These are phyloP conservation scores for Limnephilus lunatus DNA, from an alignment of 2,888 invertebrate species.

Conservation along the genomic window DNA sequence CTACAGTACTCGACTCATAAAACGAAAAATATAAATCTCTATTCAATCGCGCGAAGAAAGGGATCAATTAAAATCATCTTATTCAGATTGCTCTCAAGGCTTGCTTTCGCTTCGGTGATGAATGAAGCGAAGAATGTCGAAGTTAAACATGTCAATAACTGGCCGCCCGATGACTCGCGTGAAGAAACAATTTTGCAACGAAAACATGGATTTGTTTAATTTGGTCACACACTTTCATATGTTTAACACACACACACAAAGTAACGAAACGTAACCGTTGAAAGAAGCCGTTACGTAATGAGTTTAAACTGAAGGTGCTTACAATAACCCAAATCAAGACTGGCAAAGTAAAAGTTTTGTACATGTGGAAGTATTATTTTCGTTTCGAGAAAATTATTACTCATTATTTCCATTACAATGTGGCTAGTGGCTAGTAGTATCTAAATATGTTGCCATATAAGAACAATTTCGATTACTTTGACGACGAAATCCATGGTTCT, in stretches of 20 bases:
- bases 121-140: background rate
- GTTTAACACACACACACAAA: slow-evolving; percentile 21
- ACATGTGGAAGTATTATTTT: slow-evolving; percentile 35
- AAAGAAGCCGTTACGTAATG: slow-evolving; percentile 44
- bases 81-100: background rate
- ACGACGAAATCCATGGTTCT: too few relatives aligned
- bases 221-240: slow-evolving; percentile 44
- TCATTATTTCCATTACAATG: slow-evolving; percentile 13
- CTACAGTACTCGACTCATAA: background rate
- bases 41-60: background rate
- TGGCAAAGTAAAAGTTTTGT: slow-evolving; percentile 49
- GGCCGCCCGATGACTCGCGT: slow-evolving; percentile 32
- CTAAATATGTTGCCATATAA: background rate
- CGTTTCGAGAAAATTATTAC: slow-evolving; percentile 24
- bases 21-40: background rate
- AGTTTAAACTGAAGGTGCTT: slow-evolving; percentile 47
- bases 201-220: slow-evolving; percentile 44
- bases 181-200: slow-evolving; percentile 45
- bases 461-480: background rate
- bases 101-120: slow-evolving; percentile 2
- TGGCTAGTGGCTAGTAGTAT: too few relatives aligned
- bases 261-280: slow-evolving; percentile 3
- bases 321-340: slow-evolving; percentile 51
- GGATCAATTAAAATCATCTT: background rate
- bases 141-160: slow-evolving; percentile 41